Conservation (phyloP, 2,888 invertebrate species). For the Ceratothoa steindachneri region DNA sequence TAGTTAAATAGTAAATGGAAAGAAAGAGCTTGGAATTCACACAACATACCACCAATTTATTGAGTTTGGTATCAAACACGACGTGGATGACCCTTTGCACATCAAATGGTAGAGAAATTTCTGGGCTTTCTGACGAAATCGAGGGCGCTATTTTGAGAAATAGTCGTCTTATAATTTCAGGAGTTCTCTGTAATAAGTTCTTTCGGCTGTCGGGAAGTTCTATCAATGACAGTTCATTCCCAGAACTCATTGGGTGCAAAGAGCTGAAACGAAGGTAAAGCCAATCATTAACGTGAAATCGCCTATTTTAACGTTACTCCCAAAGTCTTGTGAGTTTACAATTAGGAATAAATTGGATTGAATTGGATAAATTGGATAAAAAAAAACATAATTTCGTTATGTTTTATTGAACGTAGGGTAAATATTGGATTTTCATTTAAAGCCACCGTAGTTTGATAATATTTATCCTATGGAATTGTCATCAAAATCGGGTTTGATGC, state of each 20-base stretch:
- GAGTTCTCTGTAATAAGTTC: not conserved
- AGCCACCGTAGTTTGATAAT: too few relatives aligned
- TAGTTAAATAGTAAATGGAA: too few relatives aligned
- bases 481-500: too few relatives aligned
- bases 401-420: too few relatives aligned
- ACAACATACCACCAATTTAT: not conserved
- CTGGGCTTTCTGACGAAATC: not conserved
- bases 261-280: not conserved
- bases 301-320: too few relatives aligned
- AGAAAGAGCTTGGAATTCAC: not conserved
- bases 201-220: not conserved
- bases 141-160: slow-evolving; percentile 4
- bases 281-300: too few relatives aligned
- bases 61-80: not conserved
- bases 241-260: not conserved
- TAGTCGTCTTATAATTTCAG: not conserved
- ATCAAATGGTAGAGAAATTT: slow-evolving; percentile 1
- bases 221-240: not conserved
- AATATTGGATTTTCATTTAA: too few relatives aligned
- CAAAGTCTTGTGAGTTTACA: too few relatives aligned
- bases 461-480: too few relatives aligned
- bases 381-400: too few relatives aligned
- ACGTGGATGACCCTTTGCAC: not conserved
- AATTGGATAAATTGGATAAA: too few relatives aligned
- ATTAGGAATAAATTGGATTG: too few relatives aligned